Evolutionary conservation across 1,140 invertebrate species (phyloP), one percentile per base, ranked within the genome.

Genomic region (Sesamia nonagrioides): DNA sequence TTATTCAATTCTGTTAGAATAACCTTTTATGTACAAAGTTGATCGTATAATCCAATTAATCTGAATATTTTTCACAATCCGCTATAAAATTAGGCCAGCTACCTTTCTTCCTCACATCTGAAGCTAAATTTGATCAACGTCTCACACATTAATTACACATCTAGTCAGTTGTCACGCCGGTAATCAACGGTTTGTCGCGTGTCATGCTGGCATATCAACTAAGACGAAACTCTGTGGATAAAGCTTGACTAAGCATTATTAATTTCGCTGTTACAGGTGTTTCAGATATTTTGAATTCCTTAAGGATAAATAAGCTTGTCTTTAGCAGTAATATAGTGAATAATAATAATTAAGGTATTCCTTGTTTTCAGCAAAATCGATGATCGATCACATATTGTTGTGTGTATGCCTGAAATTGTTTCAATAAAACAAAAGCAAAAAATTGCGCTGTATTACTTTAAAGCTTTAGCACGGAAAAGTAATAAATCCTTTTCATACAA

Each of bases 161-260:
- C 37, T 17, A 42, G 37, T 66, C 37, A 42, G 35, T 18, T 35
- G 61, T 66, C 61, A 66, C 61, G 61, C 17, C 11, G 13, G 17
- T 42, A 66, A 66, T 66, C 61, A 66, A 42, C 61, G 37, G 61
- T 66, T 66, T 66, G 61, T 66, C 61, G 61, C 61, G 11, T 66
- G 61, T 40, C 61, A 66, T n/a, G 61, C 17, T 42, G 37, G 37
- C 37, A 18, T 45, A 66, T 66, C 37, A 66, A 66, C 37, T 35
- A 42, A 66, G 61, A 27, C 27, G 27, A 42, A 37, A 9, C 37
- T 18, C n/a, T 63, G 17, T 40, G 17, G 61, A 18, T 66, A 17
- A 42, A 42, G 61, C 9, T 66, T 42, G 15, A 8, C 37, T 42
- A 21, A 42, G 6, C 56, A 17, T 17, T 42, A 45, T 42, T 66